These are phyloP conservation scores for chimpanzee (Pan troglodytes) DNA, from an alignment of 2,113 vertebrate species.

Conservation along the genomic window NHGRI_mPanTro3-v2.1_pri NC_072404.2:99451501-99452000, in stretches of 20 bases:
- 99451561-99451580: not conserved
- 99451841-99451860: slow-evolving; percentile 17
- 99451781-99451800: not conserved
- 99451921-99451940: not conserved
- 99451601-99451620: not conserved
- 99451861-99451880: not conserved
- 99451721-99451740: not conserved
- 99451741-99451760: not conserved
- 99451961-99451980: not conserved
- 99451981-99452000: not conserved
- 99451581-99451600: not conserved
- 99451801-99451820: not conserved
- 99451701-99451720: not conserved
- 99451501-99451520: not conserved
- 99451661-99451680: not conserved
- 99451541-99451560: not conserved
- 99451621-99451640: not conserved
- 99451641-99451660: not conserved
- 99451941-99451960: not conserved
- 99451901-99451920: not conserved
- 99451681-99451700: not conserved
- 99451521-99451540: slow-evolving; percentile 41
- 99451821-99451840: slow-evolving; percentile 23
- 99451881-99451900: not conserved
- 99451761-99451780: not conserved